phyloP scores from a whole-genome alignment of 2,888 invertebrate genomes.

The Napeogenes sylphis region DNA sequence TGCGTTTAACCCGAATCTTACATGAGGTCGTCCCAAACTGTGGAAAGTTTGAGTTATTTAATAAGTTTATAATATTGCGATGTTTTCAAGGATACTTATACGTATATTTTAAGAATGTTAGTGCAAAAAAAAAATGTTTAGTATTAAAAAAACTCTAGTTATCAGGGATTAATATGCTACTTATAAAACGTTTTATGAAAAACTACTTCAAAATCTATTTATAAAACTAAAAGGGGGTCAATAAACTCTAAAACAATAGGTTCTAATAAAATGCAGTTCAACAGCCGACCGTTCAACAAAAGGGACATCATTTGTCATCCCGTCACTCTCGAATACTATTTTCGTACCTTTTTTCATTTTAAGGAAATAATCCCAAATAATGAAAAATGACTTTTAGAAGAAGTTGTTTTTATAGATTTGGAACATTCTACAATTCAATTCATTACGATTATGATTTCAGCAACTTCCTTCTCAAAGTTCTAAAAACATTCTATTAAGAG shows the following conservation, averaged over 20 bases:
- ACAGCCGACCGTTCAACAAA: constrained; percentile 17
- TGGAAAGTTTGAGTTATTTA: constrained; percentile 13
- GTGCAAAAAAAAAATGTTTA: too few relatives aligned
- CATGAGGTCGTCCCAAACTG: constrained; percentile 11
- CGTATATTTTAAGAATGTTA: background rate
- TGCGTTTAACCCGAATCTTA: constrained; percentile 25
- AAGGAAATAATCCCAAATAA: background rate
- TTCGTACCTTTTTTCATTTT: background rate
- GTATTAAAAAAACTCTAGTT: too few relatives aligned
- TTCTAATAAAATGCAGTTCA: constrained; percentile 24
- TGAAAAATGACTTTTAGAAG: background rate
- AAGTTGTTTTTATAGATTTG: constrained; percentile 6
- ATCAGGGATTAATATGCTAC: too few relatives aligned
- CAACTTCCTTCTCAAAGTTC: background rate
- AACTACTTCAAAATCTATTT: background rate
- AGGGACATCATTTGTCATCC: constrained; percentile 22
- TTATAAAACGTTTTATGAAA: too few relatives aligned
- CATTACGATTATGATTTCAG: background rate
- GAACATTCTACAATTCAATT: background rate
- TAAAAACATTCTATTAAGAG: background rate
- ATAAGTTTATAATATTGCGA: constrained; percentile 8
- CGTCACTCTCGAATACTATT: constrained; percentile 17
- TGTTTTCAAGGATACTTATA: constrained; percentile 1
- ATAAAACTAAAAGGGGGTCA: constrained; percentile 14
- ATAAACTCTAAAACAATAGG: constrained; percentile 16